phyloP scores from a whole-genome alignment of 1,140 invertebrate species.

The Sitodiplosis mosellana region DNA sequence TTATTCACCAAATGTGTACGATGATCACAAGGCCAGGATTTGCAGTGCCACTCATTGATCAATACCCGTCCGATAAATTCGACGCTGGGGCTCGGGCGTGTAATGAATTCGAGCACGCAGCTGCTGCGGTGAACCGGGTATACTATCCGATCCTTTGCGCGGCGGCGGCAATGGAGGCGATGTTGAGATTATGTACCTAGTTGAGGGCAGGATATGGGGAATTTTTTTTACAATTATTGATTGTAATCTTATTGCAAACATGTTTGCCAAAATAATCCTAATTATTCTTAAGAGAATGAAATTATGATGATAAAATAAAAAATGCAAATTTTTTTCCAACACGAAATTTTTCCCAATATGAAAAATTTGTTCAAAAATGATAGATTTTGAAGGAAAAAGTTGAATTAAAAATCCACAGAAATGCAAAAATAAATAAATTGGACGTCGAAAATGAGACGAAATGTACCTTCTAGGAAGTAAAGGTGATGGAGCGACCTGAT shows the following conservation, averaged over 20 bases:
- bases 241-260: too few relatives aligned
- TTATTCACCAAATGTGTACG: constrained; percentile 25
- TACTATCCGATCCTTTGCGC: constrained; percentile 44
- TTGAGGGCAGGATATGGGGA: neutral
- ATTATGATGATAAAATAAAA: too few relatives aligned
- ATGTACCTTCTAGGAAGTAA: constrained; percentile 38
- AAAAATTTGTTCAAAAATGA: neutral
- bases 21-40: constrained; percentile 27
- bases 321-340: too few relatives aligned
- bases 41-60: constrained; percentile 26
- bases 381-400: neutral
- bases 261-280: too few relatives aligned
- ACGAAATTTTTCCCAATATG: neutral
- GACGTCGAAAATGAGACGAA: too few relatives aligned
- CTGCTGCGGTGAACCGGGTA: constrained; percentile 49
- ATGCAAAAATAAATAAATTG: neutral
- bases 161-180: constrained; percentile 50
- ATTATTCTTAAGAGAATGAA: neutral
- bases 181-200: neutral
- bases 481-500: constrained; percentile 30
- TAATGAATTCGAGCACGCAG: constrained; percentile 43
- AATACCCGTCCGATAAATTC: constrained; percentile 33
- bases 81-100: constrained; percentile 50
- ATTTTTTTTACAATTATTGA: constrained; percentile 1
- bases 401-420: neutral